These are phyloP conservation scores for Megaceryle alcyon DNA, from an alignment of 2,797 vertebrate genomes.

Conservation along the genomic window DNA sequence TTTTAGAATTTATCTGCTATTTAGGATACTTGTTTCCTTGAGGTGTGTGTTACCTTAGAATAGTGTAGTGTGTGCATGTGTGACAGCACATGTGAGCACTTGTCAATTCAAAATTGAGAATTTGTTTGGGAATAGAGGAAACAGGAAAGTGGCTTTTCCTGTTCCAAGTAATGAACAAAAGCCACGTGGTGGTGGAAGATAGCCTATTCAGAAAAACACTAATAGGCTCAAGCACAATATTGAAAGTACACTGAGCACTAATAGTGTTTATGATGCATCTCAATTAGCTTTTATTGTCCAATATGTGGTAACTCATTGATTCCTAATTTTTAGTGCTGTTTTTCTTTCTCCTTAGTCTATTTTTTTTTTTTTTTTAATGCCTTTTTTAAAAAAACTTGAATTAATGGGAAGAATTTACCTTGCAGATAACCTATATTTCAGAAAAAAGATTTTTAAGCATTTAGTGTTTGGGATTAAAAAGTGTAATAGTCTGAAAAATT, in stretches of 20 bases:
- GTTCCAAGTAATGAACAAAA: conserved; percentile 11
- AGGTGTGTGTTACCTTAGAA: background rate
- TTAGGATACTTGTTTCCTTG: background rate
- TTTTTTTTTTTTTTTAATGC: background rate
- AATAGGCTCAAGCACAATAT: background rate
- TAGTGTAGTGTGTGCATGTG: rapidly evolving
- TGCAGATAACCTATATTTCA: background rate
- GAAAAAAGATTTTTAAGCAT: background rate
- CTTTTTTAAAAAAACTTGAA: background rate
- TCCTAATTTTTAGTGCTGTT: background rate
- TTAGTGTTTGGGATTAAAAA: background rate
- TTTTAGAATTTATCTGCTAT: background rate
- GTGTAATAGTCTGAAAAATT: background rate
- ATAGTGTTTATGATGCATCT: background rate
- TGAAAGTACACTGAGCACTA: background rate
- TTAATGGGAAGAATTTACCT: background rate
- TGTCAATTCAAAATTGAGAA: background rate
- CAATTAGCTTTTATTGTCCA: background rate
- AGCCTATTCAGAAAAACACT: background rate
- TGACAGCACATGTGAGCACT: background rate
- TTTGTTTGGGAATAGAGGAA: conserved; percentile 30
- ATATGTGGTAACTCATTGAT: background rate
- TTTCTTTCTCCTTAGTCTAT: background rate
- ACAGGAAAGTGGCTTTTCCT: conserved; percentile 13
- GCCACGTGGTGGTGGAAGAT: background rate